Conservation (phyloP, 2,113 vertebrate species). For the Vireo altiloquus region DNA sequence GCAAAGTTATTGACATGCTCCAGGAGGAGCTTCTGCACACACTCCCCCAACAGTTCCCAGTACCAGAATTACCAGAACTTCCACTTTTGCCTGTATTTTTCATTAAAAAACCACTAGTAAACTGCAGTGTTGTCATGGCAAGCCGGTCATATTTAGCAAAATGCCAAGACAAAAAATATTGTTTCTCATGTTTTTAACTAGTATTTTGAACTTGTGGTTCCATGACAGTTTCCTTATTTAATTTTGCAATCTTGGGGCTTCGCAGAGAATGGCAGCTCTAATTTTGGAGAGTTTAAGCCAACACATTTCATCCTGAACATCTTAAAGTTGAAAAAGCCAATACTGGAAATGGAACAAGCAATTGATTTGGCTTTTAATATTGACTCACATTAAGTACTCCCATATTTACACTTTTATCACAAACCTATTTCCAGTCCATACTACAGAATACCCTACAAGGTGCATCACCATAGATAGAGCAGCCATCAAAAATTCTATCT, state of each 20-base stretch:
- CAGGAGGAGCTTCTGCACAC: not conserved
- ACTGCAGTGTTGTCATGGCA: not conserved
- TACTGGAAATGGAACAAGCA: not conserved
- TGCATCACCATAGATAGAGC: not conserved
- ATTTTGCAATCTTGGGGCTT: not conserved
- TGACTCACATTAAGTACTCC: not conserved
- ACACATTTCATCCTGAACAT: not conserved
- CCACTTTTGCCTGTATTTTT: not conserved
- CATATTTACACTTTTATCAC: not conserved
- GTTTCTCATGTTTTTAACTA: not conserved
- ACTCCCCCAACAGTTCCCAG: not conserved
- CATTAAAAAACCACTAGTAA: not conserved
- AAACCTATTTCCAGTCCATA: not conserved
- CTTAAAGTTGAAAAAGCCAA: not conserved
- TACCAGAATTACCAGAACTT: not conserved
- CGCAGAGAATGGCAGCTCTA: not conserved
- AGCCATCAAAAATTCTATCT: not conserved
- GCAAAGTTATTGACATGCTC: not conserved
- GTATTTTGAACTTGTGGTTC: not conserved
- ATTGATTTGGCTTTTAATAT: not conserved
- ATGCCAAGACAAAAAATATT: not conserved
- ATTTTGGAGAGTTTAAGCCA: not conserved
- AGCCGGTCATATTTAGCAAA: not conserved
- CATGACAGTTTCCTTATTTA: not conserved
- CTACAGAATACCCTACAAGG: not conserved